Base-by-base conservation (phyloP, 2,888 invertebrate genomes). In the Scaptomyza cyrtandrae region DNA sequence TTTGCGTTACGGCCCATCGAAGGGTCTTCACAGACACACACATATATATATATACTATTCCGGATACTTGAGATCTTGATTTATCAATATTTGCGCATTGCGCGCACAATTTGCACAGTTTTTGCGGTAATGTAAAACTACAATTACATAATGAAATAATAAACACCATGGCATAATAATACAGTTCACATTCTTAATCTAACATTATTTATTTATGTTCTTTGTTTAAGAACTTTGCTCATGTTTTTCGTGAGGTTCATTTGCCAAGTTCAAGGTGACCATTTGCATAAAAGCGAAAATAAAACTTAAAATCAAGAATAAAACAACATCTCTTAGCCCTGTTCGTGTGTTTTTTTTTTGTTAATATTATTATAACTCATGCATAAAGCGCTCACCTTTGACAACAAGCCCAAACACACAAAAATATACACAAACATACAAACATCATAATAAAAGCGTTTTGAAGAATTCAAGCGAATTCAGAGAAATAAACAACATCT, bases 241-340 rank as follows among this genome's bases (percentile, higher is more conserved):
- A 64, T 49, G 11, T 78, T 77, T 53, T 16, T 50, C 60, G 52
- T 33, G 50, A 49, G 64, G 78, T 72, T 79, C 65, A 70, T 60
- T 78, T 66, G 62, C 75, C 85, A 83, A 83, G 83, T 85, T 83
- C 87, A 83, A 83, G 87, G 87, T 85, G 61, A 85, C 24, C 76
- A 82, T 74, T 85, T 71, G 76, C 67, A 74, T 76, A 63, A 64
- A 74, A 76, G 76, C 54, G 45, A 48, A 35, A 56, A 39, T 45
- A 33, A 43, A 56, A 31, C 0, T 16, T 9, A n/a, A 35, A n/a
- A 39, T 35, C 10, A 56, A 13, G 10, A 35, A 41, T 31, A 19
- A 48, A 50, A 56, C 44, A 69, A 57, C 50, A 64, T 58, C 56
- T 45, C 46, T 43, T 58, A 53, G 10, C 73, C 82, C 24, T 24